These are phyloP conservation scores for Tichodroma muraria DNA, from an alignment of 2,113 vertebrate species.

Conservation along the genomic window DNA sequence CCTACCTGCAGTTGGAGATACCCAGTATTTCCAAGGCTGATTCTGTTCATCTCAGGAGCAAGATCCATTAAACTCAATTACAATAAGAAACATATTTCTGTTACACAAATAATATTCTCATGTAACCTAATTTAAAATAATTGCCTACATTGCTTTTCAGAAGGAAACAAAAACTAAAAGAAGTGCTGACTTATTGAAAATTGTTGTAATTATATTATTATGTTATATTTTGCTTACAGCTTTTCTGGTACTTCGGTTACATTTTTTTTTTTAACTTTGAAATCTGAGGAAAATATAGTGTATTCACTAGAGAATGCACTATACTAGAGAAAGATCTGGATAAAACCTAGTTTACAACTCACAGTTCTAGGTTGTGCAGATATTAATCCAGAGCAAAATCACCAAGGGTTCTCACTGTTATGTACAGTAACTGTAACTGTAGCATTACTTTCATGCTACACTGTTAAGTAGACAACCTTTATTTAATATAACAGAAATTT, in stretches of 20 bases:
- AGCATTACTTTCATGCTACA: background rate
- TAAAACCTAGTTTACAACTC: conserved; percentile 6
- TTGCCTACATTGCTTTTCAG: conserved; percentile 65
- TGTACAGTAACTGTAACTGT: too few species aligned
- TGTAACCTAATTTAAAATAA: conserved; percentile 75
- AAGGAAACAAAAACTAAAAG: conserved; percentile 60
- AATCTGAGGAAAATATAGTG: background rate
- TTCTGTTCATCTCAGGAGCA: conserved; percentile 28
- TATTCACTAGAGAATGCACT: too few species aligned
- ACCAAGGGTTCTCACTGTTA: background rate
- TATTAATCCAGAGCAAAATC: background rate
- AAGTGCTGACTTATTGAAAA: conserved; percentile 72
- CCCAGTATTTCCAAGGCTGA: background rate
- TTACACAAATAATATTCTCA: conserved; percentile 75
- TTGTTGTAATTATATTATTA: conserved; percentile 69
- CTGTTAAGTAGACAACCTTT: background rate
- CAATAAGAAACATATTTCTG: conserved; percentile 66
- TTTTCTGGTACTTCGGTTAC: conserved; percentile 32
- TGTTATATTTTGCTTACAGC: conserved; percentile 48
- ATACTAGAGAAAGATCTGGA: background rate
- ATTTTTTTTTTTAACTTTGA: conserved; percentile 17
- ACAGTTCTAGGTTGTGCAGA: background rate
- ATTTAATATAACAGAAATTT: background rate
- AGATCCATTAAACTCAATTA: conserved; percentile 69
- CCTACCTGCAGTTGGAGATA: background rate